Conservation (phyloP, 92 coral and sea anemone species). For the Metridium senile region DNA sequence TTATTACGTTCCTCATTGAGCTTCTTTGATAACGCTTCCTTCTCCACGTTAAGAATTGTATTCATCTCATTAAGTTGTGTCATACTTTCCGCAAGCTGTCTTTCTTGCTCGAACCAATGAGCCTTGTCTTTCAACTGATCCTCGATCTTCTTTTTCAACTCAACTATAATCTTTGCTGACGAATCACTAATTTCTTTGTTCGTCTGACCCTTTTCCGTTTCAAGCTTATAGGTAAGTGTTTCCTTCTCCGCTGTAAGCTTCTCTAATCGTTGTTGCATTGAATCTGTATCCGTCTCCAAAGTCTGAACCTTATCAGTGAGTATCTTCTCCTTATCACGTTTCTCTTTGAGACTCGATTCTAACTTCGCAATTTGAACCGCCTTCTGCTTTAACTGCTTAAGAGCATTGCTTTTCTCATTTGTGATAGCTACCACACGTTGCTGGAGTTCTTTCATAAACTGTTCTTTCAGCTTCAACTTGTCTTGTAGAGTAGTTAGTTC, state of each 20-base stretch:
- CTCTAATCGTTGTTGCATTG: not conserved
- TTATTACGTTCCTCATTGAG: not conserved
- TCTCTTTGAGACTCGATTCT: not conserved
- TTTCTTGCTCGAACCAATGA: not conserved
- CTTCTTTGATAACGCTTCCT: not conserved
- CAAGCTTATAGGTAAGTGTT: not conserved
- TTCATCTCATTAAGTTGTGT: not conserved
- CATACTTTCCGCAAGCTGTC: not conserved
- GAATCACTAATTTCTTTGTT: not conserved
- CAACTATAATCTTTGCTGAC: not conserved
- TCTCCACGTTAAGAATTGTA: not conserved
- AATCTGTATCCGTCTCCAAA: not conserved
- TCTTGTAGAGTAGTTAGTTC: not conserved
- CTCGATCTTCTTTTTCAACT: not conserved
- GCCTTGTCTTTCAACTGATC: not conserved
- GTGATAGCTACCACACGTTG: not conserved
- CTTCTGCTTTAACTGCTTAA: not conserved
- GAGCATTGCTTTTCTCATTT: not conserved
- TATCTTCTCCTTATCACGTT: not conserved
- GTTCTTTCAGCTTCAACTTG: not conserved
- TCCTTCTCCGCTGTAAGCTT: not conserved
- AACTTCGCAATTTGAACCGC: not conserved
- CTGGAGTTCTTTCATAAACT: not conserved
- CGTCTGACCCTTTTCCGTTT: not conserved
- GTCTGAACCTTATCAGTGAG: not conserved